These are phyloP conservation scores for Brachyalestes nurse DNA, from an alignment of 2,797 vertebrate species.

Conservation along the genomic window DNA sequence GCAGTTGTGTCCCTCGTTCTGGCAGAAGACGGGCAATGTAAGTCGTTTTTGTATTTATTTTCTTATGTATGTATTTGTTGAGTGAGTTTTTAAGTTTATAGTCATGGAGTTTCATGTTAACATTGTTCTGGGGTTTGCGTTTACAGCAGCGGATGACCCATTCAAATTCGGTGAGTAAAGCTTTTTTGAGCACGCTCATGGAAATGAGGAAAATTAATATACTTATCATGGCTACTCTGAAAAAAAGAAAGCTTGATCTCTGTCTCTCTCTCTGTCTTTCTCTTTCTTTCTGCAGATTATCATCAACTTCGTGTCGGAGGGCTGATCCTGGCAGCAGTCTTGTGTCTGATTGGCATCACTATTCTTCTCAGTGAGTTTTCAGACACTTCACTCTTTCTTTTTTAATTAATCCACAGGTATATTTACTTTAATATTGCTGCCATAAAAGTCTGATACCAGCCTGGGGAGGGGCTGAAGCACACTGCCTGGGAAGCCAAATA, in stretches of 20 bases:
- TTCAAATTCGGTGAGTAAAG: constrained; percentile 78
- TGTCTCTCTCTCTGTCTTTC: background rate
- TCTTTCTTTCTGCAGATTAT: constrained; percentile 72
- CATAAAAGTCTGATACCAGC: no score
- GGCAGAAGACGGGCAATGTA: constrained; percentile 73
- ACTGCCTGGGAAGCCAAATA: no score
- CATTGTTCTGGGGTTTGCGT: constrained; percentile 43
- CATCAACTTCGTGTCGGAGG: constrained; percentile 81
- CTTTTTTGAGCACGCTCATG: background rate
- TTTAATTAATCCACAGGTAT: no score
- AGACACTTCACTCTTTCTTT: no score
- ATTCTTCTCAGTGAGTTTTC: constrained; percentile 81
- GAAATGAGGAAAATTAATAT: background rate
- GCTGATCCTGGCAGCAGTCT: constrained; percentile 80
- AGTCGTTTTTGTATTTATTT: constrained; percentile 7
- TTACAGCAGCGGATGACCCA: constrained; percentile 72
- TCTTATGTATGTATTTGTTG: background rate
- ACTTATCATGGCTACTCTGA: background rate
- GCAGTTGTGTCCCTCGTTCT: constrained; percentile 76
- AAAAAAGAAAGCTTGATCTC: background rate
- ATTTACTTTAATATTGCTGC: no score
- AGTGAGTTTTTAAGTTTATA: constrained; percentile 22
- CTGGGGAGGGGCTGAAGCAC: no score
- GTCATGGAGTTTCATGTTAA: background rate
- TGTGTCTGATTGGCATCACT: constrained; percentile 85